These are phyloP conservation scores for Anser brachyrhynchus DNA, from an alignment of 2,113 vertebrate species.

Conservation along the genomic window DNA sequence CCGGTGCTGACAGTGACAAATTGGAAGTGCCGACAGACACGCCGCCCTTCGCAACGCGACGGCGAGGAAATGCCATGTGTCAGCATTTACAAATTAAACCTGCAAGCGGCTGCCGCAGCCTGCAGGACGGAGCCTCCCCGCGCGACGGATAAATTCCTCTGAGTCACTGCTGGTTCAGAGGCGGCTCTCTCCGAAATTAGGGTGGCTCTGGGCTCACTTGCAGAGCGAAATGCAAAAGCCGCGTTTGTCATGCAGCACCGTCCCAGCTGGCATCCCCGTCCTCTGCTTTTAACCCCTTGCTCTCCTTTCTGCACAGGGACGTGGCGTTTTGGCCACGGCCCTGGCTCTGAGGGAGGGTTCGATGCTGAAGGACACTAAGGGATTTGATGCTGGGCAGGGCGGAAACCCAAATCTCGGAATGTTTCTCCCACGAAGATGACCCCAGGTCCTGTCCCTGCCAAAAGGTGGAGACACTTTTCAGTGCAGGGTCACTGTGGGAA, in stretches of 20 bases:
- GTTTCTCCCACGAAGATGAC: background rate
- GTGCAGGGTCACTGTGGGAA: background rate
- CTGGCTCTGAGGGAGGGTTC: background rate
- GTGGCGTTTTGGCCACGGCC: accelerated
- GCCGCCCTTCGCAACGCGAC: slow-evolving; percentile 29
- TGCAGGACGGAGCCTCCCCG: background rate
- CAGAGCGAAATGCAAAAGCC: background rate
- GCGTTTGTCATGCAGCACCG: background rate
- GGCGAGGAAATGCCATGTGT: slow-evolving; percentile 47
- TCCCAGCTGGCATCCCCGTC: background rate
- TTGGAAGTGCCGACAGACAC: slow-evolving; percentile 40
- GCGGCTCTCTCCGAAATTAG: background rate
- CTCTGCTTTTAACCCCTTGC: slow-evolving; percentile 17
- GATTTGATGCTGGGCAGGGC: background rate
- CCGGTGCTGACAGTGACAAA: slow-evolving; percentile 53
- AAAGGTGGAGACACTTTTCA: background rate
- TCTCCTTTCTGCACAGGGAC: accelerated
- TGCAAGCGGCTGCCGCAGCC: slow-evolving; percentile 8
- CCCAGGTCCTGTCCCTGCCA: background rate
- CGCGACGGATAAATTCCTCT: background rate
- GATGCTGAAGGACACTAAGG: background rate
- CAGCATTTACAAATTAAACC: slow-evolving; percentile 56
- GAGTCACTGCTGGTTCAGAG: slow-evolving; percentile 52
- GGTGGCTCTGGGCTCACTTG: background rate
- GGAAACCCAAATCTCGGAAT: background rate